These are phyloP conservation scores for Drosophila putrida DNA, from an alignment of 2,888 invertebrate species.

Conservation along the genomic window DNA sequence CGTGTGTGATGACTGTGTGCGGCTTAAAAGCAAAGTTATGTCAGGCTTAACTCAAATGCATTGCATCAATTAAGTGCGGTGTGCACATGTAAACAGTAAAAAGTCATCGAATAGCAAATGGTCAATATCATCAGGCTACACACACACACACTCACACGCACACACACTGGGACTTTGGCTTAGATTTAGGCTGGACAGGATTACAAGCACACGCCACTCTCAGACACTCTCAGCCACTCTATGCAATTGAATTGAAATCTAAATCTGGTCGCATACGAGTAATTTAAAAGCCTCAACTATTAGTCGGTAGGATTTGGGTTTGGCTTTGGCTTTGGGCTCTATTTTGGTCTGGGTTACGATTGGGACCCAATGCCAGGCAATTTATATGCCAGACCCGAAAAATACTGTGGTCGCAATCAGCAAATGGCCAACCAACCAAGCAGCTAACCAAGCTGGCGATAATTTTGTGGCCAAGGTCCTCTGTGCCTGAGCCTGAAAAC, in stretches of 20 bases:
- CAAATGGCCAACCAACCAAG: conserved; percentile 56
- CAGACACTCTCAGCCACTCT: conserved; percentile 48
- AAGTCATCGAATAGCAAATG: conserved; percentile 72
- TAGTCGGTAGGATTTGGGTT: conserved; percentile 31
- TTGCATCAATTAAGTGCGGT: conserved; percentile 71
- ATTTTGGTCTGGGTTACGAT: conserved; percentile 5
- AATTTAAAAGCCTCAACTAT: conserved; percentile 45
- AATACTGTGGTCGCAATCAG: conserved; percentile 64
- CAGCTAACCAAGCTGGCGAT: conserved; percentile 28
- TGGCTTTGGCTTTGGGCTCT: neutral
- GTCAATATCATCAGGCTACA: conserved; percentile 43
- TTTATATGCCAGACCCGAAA: conserved; percentile 51
- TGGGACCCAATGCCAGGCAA: conserved; percentile 16
- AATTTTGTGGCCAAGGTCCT: conserved; percentile 45
- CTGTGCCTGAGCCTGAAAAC: conserved; percentile 22
- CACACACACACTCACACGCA: conserved; percentile 6
- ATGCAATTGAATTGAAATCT: conserved; percentile 74
- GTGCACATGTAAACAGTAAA: conserved; percentile 67
- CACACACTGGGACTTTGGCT: conserved; percentile 29
- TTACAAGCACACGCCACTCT: conserved; percentile 48
- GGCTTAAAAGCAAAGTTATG: conserved; percentile 75
- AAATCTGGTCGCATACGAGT: conserved; percentile 53
- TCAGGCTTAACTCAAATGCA: conserved; percentile 67
- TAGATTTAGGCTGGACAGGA: conserved; percentile 50
- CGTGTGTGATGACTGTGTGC: conserved; percentile 27